phyloP scores from a whole-genome alignment of 2,888 invertebrate genomes.

The Esperia sulphurella region DNA sequence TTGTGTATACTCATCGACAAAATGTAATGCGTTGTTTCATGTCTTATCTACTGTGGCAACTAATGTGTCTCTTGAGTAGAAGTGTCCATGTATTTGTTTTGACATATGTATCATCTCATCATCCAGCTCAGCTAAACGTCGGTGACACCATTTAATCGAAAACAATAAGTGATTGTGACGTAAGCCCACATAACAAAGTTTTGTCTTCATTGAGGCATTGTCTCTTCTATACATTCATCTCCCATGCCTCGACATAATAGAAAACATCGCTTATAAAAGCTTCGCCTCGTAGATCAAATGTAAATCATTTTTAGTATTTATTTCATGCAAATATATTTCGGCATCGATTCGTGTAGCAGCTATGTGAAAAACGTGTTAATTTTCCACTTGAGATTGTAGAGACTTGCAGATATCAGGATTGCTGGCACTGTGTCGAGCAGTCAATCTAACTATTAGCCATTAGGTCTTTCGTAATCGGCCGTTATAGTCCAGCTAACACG shows the following conservation, averaged over 20 bases:
- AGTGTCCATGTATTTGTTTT: background rate
- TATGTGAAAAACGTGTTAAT: background rate
- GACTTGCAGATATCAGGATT: background rate
- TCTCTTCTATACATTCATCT: background rate
- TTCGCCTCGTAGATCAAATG: background rate
- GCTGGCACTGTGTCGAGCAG: background rate
- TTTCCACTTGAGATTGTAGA: background rate
- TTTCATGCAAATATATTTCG: background rate
- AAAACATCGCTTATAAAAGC: background rate
- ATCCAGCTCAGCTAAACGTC: no score
- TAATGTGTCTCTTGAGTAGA: background rate
- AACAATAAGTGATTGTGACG: background rate
- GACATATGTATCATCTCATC: background rate
- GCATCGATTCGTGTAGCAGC: no score
- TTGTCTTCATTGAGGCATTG: background rate
- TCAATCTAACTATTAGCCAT: no score
- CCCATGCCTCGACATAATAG: no score
- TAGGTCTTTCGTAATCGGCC: slow-evolving; percentile 19
- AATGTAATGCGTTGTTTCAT: background rate
- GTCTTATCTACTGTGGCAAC: background rate
- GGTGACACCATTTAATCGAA: background rate
- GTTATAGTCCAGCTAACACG: slow-evolving; percentile 26
- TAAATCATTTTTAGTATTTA: background rate
- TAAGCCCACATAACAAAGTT: background rate
- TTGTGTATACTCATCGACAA: background rate